A percentile compares a stretch with the other conserved stretches of the same genome.
Conservation (phyloP, 2,888 invertebrate genomes). For the Xestobium rufovillosum region DNA sequence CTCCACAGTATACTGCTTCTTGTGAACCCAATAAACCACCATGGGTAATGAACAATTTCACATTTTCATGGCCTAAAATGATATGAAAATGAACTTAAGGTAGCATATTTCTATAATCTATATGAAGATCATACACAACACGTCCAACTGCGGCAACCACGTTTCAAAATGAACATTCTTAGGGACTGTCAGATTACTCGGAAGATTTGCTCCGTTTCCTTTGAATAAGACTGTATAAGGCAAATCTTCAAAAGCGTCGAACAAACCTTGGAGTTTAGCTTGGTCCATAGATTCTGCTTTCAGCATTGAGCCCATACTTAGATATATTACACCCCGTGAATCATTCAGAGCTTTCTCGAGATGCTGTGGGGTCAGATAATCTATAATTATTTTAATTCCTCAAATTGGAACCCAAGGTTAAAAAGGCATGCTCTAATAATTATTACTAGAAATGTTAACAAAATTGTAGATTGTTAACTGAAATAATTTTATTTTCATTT, state of each 20-base stretch:
- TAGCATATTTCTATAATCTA: neutral
- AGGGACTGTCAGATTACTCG: conserved; percentile 41
- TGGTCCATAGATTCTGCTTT: conserved; percentile 48
- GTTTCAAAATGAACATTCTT: conserved; percentile 48
- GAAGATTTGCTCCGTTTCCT: conserved; percentile 45
- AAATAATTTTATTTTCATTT: no score
- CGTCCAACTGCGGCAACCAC: conserved; percentile 51
- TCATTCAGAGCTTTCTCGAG: conserved; percentile 28
- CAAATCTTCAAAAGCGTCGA: conserved; percentile 46
- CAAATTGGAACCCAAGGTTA: no score
- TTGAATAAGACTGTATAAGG: conserved; percentile 51
- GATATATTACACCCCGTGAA: conserved; percentile 45
- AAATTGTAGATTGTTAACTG: no score
- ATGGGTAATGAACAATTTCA: conserved; percentile 19
- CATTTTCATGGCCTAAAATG: conserved; percentile 18
- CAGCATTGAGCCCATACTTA: conserved; percentile 55
- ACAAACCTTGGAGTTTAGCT: conserved; percentile 44
- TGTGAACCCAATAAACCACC: conserved; percentile 28
- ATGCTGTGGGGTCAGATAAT: no score
- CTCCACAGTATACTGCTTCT: conserved; percentile 19
- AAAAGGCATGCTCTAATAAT: neutral
- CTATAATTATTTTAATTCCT: no score
- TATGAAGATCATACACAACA: conserved; percentile 44
- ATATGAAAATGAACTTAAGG: neutral
- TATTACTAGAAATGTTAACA: conserved; percentile 2